Evolutionary conservation across 2,113 vertebrate genomes (phyloP), one percentile per base, ranked within the genome.

Genomic region (Alexandromys fortis): DNA sequence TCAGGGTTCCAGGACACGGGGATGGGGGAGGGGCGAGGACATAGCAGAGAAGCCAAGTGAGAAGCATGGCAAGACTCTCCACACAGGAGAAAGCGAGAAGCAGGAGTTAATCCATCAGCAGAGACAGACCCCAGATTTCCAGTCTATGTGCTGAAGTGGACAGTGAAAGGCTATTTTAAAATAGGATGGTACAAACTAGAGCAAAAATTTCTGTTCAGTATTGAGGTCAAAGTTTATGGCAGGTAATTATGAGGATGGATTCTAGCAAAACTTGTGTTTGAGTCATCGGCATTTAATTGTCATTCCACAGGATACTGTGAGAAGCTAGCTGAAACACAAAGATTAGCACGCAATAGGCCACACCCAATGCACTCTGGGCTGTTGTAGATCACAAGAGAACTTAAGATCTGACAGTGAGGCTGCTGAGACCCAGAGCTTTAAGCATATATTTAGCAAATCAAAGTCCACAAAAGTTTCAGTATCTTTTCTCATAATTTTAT

Each of bases 401-500:
- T 91, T 81, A 76, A 73, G 28, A 78, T n/a, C 79, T 86, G 10
- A 90, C 2, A 55, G 21, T 82, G 83, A 26, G 87, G 87, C 58
- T 90, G 21, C 49, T 96, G 93, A 90, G 58, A 96, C 81, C 10
- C 76, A 96, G 77, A 94, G 86, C 35, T 92, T 94, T 95, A n/a
- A 33, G 86, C 78, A 89, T 82, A 89, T 19, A 92, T 70, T 93
- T 82, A 95, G 93, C 91, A 97, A 94, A 94, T 95, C 86, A 95
- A 96, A 95, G 26, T 5, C 70, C 88, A 55, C 49, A 77, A 94
- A 94, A 86, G 30, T 95, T 98, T 86, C 92, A 91, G 58, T 88
- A 70, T 30, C 86, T 96, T 97, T 95, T 94, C 45, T 96, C 63
- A 38, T 79, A 47, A 95, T 95, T 97, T 94, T 82, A 86, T 86